Percentiles rank a stretch among this genome's conserved stretches.
Evolutionary conservation across 2,113 vertebrate genomes (phyloP).

Genomic region (Pagrus major): DNA sequence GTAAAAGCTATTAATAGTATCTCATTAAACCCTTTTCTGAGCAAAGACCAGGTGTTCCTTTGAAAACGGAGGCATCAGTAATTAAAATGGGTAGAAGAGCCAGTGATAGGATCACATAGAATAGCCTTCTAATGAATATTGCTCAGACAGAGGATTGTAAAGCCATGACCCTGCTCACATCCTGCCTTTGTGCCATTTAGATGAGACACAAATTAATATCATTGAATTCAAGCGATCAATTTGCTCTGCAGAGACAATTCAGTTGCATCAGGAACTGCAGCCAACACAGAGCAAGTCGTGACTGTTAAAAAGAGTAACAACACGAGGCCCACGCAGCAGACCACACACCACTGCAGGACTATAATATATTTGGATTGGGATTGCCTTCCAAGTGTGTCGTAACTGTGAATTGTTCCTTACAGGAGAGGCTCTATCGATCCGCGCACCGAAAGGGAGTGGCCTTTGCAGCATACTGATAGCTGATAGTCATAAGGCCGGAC

Average conservation of each 20-base stretch:
- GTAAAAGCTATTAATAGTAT: constrained; percentile 31
- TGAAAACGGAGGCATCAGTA: constrained; percentile 30
- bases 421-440: constrained; percentile 44
- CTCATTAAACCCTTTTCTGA: constrained; percentile 33
- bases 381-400: constrained; percentile 44
- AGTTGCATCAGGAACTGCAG: constrained; percentile 32
- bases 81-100: constrained; percentile 22
- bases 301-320: constrained; percentile 59
- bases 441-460: constrained; percentile 19
- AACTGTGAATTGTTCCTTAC: constrained; percentile 40
- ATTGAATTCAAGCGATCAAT: constrained; percentile 5
- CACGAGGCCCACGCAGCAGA: constrained; percentile 56
- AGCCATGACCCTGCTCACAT: constrained; percentile 12
- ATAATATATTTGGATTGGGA: constrained; percentile 50
- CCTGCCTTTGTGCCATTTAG: constrained; percentile 10
- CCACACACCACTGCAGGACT: constrained; percentile 48
- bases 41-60: constrained; percentile 44
- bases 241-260: constrained; percentile 13
- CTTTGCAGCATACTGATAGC: constrained; percentile 34
- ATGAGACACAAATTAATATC: constrained; percentile 36
- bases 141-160: background rate
- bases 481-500: constrained; percentile 15
- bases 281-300: constrained; percentile 47
- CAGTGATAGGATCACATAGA: constrained; percentile 2
- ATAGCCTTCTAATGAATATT: constrained; percentile 32